These are phyloP conservation scores for Drosophila lacteicornis DNA, from an alignment of 1,140 invertebrate genomes.

Conservation along the genomic window DNA sequence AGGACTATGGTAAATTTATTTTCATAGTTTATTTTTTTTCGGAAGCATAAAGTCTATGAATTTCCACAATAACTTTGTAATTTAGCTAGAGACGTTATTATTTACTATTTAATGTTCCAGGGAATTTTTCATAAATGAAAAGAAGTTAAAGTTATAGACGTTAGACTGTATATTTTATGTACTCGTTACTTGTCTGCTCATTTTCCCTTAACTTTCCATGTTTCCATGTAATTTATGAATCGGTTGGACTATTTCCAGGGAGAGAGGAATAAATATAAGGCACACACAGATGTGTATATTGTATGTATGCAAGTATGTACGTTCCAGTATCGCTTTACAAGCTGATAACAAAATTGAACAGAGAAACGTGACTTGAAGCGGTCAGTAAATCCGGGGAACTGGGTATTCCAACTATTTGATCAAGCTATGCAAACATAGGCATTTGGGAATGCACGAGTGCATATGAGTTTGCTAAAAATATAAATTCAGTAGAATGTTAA, in stretches of 20 bases:
- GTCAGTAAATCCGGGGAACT: neutral
- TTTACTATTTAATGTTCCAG: too few species aligned
- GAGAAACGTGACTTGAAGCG: slow-evolving; percentile 44
- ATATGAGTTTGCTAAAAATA: slow-evolving; percentile 30
- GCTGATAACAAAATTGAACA: slow-evolving; percentile 40
- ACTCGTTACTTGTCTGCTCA: slow-evolving; percentile 1
- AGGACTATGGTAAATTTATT: too few species aligned
- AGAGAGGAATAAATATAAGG: slow-evolving; percentile 5
- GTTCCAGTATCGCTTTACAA: slow-evolving; percentile 29
- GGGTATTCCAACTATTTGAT: slow-evolving; percentile 37
- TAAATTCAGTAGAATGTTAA: slow-evolving; percentile 27
- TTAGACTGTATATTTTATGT: neutral
- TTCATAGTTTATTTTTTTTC: too few species aligned
- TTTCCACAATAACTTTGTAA: too few species aligned
- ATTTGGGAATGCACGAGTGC: slow-evolving; percentile 32
- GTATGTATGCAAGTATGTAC: slow-evolving; percentile 1
- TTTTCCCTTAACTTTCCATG: slow-evolving; percentile 14
- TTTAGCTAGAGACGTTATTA: too few species aligned
- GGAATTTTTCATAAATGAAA: neutral
- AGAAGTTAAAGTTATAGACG: neutral
- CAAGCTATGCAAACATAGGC: slow-evolving; percentile 21
- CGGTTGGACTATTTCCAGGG: slow-evolving; percentile 8
- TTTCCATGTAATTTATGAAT: slow-evolving; percentile 46
- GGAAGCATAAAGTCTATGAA: too few species aligned
- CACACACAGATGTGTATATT: neutral